Conservation (phyloP, 2,888 invertebrate genomes). For the Lasius platythorax region DNA sequence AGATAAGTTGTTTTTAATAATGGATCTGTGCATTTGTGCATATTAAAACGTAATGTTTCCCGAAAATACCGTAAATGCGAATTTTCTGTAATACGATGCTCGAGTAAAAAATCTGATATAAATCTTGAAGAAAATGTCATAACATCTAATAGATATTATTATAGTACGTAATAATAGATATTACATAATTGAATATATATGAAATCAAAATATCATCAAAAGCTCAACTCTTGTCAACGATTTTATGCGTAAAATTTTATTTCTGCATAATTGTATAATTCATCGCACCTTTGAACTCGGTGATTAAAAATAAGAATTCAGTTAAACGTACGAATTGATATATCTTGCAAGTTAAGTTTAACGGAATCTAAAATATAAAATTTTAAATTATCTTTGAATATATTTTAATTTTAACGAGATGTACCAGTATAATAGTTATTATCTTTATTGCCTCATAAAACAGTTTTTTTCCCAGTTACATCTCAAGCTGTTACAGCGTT, state of each 20-base stretch:
- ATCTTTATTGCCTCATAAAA: neutral
- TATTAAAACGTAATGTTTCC: conserved; percentile 9
- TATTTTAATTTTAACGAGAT: neutral
- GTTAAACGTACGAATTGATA: neutral
- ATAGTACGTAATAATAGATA: neutral
- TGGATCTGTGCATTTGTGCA: neutral
- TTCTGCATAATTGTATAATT: neutral
- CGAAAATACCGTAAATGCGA: neutral
- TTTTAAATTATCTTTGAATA: neutral
- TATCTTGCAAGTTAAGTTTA: neutral
- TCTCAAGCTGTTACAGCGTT: neutral
- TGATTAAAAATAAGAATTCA: neutral
- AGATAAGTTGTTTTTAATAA: neutral
- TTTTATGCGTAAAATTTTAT: neutral
- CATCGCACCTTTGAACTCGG: neutral
- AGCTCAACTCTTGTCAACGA: neutral
- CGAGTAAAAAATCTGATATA: neutral
- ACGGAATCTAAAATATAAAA: neutral
- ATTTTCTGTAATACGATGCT: neutral
- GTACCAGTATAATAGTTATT: neutral
- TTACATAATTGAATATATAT: neutral
- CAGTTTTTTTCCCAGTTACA: neutral
- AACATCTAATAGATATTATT: neutral
- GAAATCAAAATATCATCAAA: neutral
- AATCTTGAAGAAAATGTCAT: neutral